These are phyloP conservation scores for Embiotoca jacksoni DNA, from an alignment of 2,113 vertebrate genomes.

Conservation along the genomic window DNA sequence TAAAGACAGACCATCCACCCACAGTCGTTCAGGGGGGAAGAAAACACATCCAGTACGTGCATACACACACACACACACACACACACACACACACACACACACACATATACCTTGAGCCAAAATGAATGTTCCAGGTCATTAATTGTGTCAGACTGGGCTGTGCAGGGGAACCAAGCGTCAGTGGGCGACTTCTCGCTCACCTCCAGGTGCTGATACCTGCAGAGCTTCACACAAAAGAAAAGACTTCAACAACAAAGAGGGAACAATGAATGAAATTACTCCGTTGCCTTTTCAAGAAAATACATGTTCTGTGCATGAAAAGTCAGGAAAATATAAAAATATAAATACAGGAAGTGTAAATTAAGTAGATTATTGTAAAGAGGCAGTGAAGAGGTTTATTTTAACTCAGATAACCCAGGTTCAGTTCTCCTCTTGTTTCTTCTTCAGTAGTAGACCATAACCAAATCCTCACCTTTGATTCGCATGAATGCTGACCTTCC, in stretches of 20 bases:
- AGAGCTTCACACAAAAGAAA: slow-evolving; percentile 81
- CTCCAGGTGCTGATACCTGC: slow-evolving; percentile 83
- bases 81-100: slow-evolving; percentile 16
- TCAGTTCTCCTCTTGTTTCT: too few relatives aligned
- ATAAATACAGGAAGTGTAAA: too few relatives aligned
- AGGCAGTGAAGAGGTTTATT: too few relatives aligned
- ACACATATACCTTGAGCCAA: slow-evolving; percentile 90
- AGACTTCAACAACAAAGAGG: not conserved
- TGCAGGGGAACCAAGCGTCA: slow-evolving; percentile 91
- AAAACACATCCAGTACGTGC: slow-evolving; percentile 27
- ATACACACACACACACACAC: not conserved
- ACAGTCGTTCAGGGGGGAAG: slow-evolving; percentile 22
- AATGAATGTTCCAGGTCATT: slow-evolving; percentile 76
- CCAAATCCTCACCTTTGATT: too few relatives aligned
- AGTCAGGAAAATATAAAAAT: too few relatives aligned
- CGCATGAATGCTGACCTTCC: too few relatives aligned
- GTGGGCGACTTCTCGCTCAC: slow-evolving; percentile 72
- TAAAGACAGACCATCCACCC: slow-evolving; percentile 39
- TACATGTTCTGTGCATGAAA: not conserved
- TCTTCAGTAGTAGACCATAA: too few relatives aligned
- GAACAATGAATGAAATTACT: not conserved
- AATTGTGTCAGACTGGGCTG: slow-evolving; percentile 64
- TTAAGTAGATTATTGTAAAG: too few relatives aligned
- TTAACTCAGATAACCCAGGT: too few relatives aligned
- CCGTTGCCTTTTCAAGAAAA: not conserved